These are phyloP conservation scores for Collichthys lucidus DNA, from an alignment of 2,113 vertebrate genomes.

Conservation along the genomic window DNA sequence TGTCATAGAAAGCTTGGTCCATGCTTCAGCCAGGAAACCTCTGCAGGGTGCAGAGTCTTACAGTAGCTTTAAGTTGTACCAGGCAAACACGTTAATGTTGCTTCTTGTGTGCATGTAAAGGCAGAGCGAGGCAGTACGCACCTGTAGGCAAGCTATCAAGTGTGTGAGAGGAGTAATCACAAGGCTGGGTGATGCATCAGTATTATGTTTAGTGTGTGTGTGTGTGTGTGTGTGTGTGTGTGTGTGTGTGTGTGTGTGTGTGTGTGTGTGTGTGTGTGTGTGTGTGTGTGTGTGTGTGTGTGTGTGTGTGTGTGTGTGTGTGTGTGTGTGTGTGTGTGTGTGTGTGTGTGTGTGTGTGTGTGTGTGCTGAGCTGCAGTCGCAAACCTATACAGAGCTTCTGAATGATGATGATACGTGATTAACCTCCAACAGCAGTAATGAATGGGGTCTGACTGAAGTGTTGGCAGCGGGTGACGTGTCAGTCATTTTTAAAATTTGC, in stretches of 20 bases:
- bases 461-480: background rate
- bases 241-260: background rate
- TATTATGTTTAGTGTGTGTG: background rate
- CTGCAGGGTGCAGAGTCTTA: background rate
- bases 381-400: background rate
- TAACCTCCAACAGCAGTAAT: background rate
- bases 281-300: background rate
- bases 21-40: background rate
- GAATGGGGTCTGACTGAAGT: background rate
- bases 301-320: background rate
- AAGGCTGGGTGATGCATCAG: background rate
- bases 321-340: background rate
- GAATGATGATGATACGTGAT: background rate
- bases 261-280: background rate
- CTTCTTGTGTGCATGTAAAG: background rate
- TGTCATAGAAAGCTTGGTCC: background rate
- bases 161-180: background rate
- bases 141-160: background rate
- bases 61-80: conserved; percentile 1
- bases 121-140: background rate
- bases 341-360: background rate
- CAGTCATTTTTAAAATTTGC: background rate
- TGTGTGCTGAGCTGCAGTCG: background rate
- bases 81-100: background rate
- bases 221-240: background rate